Evolutionary conservation across 1,140 invertebrate genomes (phyloP).

Genomic region (Trialeurodes vaporariorum): DNA sequence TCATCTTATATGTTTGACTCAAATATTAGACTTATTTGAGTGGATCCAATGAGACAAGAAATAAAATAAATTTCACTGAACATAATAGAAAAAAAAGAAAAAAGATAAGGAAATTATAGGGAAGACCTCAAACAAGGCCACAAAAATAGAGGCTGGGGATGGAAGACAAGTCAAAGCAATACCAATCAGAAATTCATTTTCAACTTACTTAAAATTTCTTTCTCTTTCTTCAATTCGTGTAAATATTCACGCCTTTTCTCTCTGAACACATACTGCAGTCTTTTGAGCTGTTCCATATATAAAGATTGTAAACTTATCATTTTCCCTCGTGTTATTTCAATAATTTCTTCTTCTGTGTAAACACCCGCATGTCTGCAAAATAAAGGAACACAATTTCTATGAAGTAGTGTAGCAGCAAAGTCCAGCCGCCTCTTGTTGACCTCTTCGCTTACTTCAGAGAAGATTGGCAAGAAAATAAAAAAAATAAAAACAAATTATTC

Average conservation of each 20-base stretch:
- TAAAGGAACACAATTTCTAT: no score
- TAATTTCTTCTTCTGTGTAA: conserved; percentile 76
- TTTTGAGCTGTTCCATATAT: conserved; percentile 70
- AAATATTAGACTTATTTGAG: no score
- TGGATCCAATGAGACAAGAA: conserved; percentile 10
- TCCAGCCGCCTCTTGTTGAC: no score
- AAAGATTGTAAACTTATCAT: conserved; percentile 63
- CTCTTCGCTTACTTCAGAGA: no score
- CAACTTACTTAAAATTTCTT: conserved; percentile 62
- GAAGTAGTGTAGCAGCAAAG: no score
- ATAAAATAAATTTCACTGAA: conserved; percentile 5
- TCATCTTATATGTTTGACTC: no score
- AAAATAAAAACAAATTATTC: no score
- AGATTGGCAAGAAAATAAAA: no score
- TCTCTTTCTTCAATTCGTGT: conserved; percentile 57
- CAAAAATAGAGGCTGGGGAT: conserved; percentile 1
- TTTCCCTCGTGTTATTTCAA: conserved; percentile 61
- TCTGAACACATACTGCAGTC: conserved; percentile 56
- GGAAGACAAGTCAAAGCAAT: background rate
- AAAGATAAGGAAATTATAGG: background rate
- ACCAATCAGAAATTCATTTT: conserved; percentile 7
- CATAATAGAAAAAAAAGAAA: background rate
- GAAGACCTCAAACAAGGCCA: conserved; percentile 1
- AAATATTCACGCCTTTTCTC: conserved; percentile 64
- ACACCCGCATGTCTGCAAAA: conserved; percentile 78